A percentile compares a stretch with the other conserved stretches of the same genome.
phyloP scores from a whole-genome alignment of 2,888 invertebrate species.

The Eristalinus aeneus region DNA sequence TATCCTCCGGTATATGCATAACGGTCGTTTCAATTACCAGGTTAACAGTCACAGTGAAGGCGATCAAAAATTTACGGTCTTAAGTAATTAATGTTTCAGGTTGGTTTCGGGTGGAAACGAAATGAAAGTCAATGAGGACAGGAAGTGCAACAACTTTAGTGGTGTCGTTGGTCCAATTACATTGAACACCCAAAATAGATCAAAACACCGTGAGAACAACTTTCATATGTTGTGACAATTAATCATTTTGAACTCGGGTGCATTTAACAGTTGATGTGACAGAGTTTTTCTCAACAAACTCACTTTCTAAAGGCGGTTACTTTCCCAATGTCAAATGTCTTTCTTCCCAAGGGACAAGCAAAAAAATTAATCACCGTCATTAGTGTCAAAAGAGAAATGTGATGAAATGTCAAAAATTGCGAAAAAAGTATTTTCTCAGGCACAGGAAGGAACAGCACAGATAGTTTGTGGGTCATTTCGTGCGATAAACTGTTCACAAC shows the following conservation, averaged over 20 bases:
- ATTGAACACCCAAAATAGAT: neutral
- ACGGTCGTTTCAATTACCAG: too few species aligned
- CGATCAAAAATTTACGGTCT: too few species aligned
- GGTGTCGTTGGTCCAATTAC: too few species aligned
- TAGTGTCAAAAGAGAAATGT: neutral
- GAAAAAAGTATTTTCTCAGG: neutral
- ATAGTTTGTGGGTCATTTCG: neutral
- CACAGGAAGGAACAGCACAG: neutral
- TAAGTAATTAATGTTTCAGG: too few species aligned
- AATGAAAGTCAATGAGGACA: too few species aligned
- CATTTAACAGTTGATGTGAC: neutral
- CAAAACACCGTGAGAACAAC: neutral
- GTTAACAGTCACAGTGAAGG: too few species aligned
- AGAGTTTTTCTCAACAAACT: neutral
- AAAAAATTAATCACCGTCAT: neutral
- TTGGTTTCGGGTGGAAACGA: too few species aligned
- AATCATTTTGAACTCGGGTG: neutral
- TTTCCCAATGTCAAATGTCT: neutral
- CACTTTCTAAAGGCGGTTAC: neutral
- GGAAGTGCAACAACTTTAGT: too few species aligned
- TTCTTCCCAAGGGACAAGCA: neutral
- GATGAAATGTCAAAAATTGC: neutral
- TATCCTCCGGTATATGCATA: too few species aligned
- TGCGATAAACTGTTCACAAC: neutral
- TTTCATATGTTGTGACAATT: neutral